Evolutionary conservation across 1,140 invertebrate species (phyloP).

Genomic region (Diploscapter pachys): DNA sequence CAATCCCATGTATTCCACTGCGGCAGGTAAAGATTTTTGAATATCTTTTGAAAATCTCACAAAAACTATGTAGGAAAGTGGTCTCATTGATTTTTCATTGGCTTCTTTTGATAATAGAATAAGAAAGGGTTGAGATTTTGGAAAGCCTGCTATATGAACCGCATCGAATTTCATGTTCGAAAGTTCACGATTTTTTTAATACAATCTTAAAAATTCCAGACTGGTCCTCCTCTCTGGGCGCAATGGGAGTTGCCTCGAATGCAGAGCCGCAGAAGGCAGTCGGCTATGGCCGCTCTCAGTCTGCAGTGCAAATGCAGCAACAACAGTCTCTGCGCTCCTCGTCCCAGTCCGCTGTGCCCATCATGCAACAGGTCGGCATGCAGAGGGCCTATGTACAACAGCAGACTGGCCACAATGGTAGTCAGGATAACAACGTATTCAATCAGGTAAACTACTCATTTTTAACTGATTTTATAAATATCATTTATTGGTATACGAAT

Average conservation of each 20-base stretch:
- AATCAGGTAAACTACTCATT: neutral
- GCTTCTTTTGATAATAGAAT: no score
- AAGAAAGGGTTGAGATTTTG: neutral
- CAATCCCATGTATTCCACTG: no score
- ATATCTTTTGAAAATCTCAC: no score
- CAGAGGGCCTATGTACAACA: no score
- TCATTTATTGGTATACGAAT: no score
- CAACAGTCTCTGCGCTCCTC: neutral
- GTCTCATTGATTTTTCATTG: no score
- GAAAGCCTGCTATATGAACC: neutral
- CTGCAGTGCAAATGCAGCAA: neutral
- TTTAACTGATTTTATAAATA: neutral
- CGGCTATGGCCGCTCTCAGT: neutral
- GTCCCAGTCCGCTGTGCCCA: neutral
- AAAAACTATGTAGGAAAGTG: no score
- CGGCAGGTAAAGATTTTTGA: no score
- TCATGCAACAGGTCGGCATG: neutral
- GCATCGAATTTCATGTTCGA: neutral
- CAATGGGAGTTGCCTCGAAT: neutral
- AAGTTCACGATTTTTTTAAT: no score
- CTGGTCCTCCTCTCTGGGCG: no score
- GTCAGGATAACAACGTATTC: neutral
- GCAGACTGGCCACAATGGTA: no score
- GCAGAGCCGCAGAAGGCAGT: neutral
- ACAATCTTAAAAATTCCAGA: no score